phyloP scores from a whole-genome alignment of 2,888 invertebrate genomes.

The Colostygia pectinataria region DNA sequence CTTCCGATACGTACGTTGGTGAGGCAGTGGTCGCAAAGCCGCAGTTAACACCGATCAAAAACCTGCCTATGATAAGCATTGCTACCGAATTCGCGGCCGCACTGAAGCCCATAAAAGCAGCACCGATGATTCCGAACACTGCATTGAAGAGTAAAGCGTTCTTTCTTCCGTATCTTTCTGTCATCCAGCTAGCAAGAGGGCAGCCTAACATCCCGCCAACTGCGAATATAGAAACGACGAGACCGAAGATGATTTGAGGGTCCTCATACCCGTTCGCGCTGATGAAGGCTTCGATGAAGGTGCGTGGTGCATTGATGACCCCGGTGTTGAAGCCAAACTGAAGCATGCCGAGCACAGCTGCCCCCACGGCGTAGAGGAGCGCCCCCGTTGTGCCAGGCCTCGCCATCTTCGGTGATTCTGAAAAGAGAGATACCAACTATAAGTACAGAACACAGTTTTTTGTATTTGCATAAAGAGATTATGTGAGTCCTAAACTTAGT shows the following conservation, averaged over 20 bases:
- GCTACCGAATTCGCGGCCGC: conserved; percentile 85
- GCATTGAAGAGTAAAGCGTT: conserved; percentile 86
- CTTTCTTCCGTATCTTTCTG: conserved; percentile 87
- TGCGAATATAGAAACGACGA: conserved; percentile 89
- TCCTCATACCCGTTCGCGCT: conserved; percentile 77
- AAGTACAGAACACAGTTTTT: too few relatives aligned
- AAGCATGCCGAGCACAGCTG: conserved; percentile 87
- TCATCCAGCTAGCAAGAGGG: conserved; percentile 87
- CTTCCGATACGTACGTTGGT: conserved; percentile 78
- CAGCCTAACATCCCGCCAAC: conserved; percentile 91
- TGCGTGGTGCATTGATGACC: conserved; percentile 86
- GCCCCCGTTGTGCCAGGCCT: conserved; percentile 82
- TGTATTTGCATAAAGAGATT: too few relatives aligned
- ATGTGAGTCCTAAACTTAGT: too few relatives aligned
- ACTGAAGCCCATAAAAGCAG: conserved; percentile 86
- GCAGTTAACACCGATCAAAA: conserved; percentile 89
- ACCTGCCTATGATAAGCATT: conserved; percentile 87
- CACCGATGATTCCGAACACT: conserved; percentile 85
- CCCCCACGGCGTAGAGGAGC: conserved; percentile 85
- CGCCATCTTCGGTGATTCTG: conserved; percentile 64
- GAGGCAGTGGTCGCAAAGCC: conserved; percentile 83
- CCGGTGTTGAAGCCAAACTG: conserved; percentile 89
- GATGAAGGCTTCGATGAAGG: conserved; percentile 85
- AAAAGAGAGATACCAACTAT: conserved; percentile 36
- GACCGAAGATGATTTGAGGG: conserved; percentile 81